phyloP scores from a whole-genome alignment of 2,888 invertebrate species.

The Lasioglossum morio region DNA sequence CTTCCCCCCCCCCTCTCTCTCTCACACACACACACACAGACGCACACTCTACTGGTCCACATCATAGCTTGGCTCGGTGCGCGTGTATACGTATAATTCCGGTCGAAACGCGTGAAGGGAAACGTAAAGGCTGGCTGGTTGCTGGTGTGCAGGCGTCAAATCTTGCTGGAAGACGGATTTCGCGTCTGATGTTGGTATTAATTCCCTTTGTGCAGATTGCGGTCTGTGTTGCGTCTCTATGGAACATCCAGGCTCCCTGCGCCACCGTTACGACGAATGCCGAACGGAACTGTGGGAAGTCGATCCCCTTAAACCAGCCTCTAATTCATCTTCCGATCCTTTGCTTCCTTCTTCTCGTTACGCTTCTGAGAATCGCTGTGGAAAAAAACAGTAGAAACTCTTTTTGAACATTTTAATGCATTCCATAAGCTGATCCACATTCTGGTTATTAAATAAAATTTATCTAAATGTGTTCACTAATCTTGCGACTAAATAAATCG shows the following conservation, averaged over 20 bases:
- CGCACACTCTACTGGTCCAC: neutral
- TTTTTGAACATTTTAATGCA: neutral
- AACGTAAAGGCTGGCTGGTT: conserved; percentile 52
- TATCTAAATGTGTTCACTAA: neutral
- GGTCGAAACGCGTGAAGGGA: conserved; percentile 33
- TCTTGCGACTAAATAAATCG: neutral
- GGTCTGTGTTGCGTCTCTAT: conserved; percentile 20
- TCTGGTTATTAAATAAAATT: neutral
- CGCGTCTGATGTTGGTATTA: conserved; percentile 57
- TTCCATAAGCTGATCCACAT: neutral
- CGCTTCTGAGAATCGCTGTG: neutral
- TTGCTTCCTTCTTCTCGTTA: neutral
- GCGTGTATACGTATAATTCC: conserved; percentile 55
- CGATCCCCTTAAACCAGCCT: neutral
- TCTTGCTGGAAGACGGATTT: conserved; percentile 51
- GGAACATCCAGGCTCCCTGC: conserved; percentile 17
- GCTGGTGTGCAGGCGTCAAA: conserved; percentile 46
- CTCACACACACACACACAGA: neutral
- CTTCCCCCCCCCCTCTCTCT: conserved; percentile 17
- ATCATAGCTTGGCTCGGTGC: conserved; percentile 28
- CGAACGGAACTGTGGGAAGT: neutral
- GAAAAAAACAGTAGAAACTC: neutral
- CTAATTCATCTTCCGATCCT: neutral
- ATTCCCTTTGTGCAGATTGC: conserved; percentile 62
- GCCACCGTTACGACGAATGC: neutral